Conservation (phyloP, 2,888 invertebrate species). For the Cerastis rubricosa region DNA sequence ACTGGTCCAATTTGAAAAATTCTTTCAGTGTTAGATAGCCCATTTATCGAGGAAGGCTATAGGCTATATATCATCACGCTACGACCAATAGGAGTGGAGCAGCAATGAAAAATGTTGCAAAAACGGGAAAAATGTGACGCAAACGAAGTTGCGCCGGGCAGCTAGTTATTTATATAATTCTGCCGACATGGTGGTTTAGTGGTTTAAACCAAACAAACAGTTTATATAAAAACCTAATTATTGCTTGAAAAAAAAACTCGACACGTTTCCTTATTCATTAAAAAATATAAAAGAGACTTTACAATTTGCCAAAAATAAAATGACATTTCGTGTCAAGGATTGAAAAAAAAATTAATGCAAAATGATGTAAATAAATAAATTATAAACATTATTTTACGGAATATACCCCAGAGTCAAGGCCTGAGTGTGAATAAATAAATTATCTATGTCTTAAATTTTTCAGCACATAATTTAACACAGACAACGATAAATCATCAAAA, state of each 20-base stretch:
- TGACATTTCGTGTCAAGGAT: not conserved
- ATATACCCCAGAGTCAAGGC: constrained; percentile 4
- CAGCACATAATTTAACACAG: not conserved
- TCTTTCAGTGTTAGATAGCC: too few species aligned
- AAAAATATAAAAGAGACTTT: not conserved
- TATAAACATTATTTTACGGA: not conserved
- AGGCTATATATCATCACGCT: too few species aligned
- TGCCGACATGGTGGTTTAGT: not conserved
- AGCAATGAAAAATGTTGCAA: too few species aligned
- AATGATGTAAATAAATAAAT: not conserved
- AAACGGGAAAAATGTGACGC: too few species aligned
- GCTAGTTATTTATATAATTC: too few species aligned
- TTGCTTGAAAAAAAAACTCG: too few species aligned
- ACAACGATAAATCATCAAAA: not conserved
- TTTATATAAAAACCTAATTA: too few species aligned
- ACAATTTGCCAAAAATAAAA: not conserved
- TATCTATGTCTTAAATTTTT: not conserved
- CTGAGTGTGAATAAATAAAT: not conserved
- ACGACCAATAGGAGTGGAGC: too few species aligned
- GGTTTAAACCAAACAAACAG: not conserved
- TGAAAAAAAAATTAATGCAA: not conserved
- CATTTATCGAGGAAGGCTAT: too few species aligned
- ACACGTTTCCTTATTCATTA: not conserved
- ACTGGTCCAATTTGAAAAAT: too few species aligned
- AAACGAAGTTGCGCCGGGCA: too few species aligned